A percentile compares a stretch with the other conserved stretches of the same genome.
Evolutionary conservation across 2,888 invertebrate genomes (phyloP).

Genomic region (Drosophila birchii): DNA sequence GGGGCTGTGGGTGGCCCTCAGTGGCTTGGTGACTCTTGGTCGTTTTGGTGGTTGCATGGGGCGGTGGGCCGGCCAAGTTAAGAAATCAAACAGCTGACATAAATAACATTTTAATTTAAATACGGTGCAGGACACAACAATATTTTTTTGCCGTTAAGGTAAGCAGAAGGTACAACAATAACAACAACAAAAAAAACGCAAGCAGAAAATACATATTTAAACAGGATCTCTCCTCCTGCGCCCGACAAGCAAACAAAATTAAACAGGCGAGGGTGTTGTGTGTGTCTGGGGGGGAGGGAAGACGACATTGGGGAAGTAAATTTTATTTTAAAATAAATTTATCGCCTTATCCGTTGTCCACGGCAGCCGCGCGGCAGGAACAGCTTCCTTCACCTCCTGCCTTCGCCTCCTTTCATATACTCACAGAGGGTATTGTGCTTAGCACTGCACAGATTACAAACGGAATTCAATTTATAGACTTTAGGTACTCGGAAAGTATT

Average conservation of each 20-base stretch:
- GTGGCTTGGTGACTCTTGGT: constrained; percentile 5
- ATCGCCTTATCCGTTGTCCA: constrained; percentile 81
- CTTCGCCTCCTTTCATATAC: neutral
- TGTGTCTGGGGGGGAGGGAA: constrained; percentile 2
- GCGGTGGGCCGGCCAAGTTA: constrained; percentile 55
- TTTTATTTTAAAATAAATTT: constrained; percentile 81
- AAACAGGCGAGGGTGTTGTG: constrained; percentile 49
- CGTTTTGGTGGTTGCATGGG: constrained; percentile 34
- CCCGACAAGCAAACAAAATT: constrained; percentile 71
- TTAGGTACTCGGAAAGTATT: constrained; percentile 1
- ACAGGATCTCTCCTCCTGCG: constrained; percentile 57
- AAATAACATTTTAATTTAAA: constrained; percentile 80
- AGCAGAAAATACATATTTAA: constrained; percentile 71
- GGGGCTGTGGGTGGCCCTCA: constrained; percentile 7
- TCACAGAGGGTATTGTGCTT: constrained; percentile 3
- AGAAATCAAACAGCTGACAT: constrained; percentile 80
- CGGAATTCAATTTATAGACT: constrained; percentile 13
- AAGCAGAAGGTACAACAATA: constrained; percentile 67
- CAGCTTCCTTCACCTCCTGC: constrained; percentile 3
- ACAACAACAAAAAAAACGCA: constrained; percentile 25
- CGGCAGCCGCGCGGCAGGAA: constrained; percentile 58
- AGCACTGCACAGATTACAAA: neutral
- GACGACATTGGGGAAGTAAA: constrained; percentile 72
- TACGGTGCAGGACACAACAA: constrained; percentile 70
- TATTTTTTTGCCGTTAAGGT: constrained; percentile 76